Evolutionary conservation across 2,797 vertebrate species (phyloP), one percentile per base, ranked within the genome.

Genomic region (Moxostoma hubbsi): DNA sequence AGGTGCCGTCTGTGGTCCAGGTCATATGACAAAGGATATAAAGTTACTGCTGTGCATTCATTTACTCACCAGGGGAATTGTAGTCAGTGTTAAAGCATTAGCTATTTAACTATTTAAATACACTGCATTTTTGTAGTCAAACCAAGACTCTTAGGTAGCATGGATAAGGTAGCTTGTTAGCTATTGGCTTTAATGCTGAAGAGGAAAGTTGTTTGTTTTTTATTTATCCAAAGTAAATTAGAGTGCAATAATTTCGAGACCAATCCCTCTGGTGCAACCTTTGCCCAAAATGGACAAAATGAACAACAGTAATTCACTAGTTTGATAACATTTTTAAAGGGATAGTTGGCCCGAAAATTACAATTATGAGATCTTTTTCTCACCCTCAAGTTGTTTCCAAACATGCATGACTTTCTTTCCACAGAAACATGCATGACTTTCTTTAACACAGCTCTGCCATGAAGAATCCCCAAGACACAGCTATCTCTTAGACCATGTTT

Each of bases 21-120:
- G 90, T 92, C 90, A 90, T 89, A 61, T 88, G 89, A 89, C 89
- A 89, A 89, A 88, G 84, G 81, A n/a, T 90, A 92, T 93, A 89
- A 83, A 81, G 88, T 93, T 92, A 91, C 91, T 92, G 89, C 92
- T 91, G 87, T 92, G 91, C 91, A 89, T 93, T 86, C 82, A 86
- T 86, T 91, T 89, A 62, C 71, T 61, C 57, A 61, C 59, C 61
- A 45, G 61, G 61, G 49, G 61, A 64, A 54, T 63, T 54, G 58
- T 43, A 53, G 59, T 24, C 73, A 64, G 50, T 64, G 24, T 53
- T 54, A 54, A 75, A 75, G 24, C n/a, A 64, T 73, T 51, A 36
- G 12, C 59, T 73, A 9, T 36, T 71, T 18, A 72, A 47, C n/a
- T 71, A 58, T 46, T 24, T n/a, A 49, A 59, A 10, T 59, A 15